A percentile compares a stretch with the other conserved stretches of the same genome.
These are phyloP conservation scores for Psammodynastes pulverulentus DNA, from an alignment of 2,113 vertebrate genomes.

Conservation along the genomic window DNA sequence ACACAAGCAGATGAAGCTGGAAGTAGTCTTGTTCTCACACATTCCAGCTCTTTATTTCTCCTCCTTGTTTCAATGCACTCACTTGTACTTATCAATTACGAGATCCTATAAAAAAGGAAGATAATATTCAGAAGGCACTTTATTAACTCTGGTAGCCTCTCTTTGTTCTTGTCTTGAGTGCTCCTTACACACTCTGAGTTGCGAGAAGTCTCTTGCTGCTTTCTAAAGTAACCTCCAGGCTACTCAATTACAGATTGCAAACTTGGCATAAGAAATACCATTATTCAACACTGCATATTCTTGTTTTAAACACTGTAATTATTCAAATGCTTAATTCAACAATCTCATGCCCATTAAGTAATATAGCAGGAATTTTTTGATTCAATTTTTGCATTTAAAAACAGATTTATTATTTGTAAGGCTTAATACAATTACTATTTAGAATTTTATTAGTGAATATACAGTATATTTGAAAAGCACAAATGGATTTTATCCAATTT, in stretches of 20 bases:
- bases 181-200: background rate
- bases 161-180: background rate
- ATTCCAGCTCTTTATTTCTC: background rate
- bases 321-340: conserved; percentile 55
- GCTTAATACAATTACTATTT: conserved; percentile 23
- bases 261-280: conserved; percentile 36
- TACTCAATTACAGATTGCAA: conserved; percentile 47
- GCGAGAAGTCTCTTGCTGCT: conserved; percentile 20
- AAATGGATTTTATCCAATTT: conserved; percentile 2
- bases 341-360: conserved; percentile 54
- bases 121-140: conserved; percentile 3
- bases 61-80: background rate
- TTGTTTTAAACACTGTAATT: conserved; percentile 59
- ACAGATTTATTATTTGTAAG: conserved; percentile 1
- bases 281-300: conserved; percentile 46
- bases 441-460: conserved; percentile 25
- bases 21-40: background rate
- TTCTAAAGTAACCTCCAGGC: conserved; percentile 52
- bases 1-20: background rate
- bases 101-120: background rate
- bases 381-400: conserved; percentile 16
- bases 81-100: conserved; percentile 14
- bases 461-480: conserved; percentile 10
- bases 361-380: conserved; percentile 9
- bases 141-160: background rate